These are phyloP conservation scores for Genyomyrus donnyi DNA, from an alignment of 2,113 vertebrate species.

Conservation along the genomic window DNA sequence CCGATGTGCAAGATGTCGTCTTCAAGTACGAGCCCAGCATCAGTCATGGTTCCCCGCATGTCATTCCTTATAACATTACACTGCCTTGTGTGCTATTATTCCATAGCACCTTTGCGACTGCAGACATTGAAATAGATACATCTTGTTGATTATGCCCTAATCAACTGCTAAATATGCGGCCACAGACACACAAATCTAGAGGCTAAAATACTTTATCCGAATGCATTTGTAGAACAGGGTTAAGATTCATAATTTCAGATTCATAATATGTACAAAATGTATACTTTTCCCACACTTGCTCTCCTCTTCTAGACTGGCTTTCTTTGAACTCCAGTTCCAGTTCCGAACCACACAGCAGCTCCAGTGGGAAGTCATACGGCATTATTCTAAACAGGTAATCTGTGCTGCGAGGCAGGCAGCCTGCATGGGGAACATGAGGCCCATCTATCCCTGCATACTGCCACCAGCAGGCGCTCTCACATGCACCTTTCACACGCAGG, in stretches of 20 bases:
- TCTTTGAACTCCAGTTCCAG: conserved; percentile 80
- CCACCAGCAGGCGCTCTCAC: background rate
- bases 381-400: conserved; percentile 90
- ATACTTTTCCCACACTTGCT: background rate
- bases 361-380: conserved; percentile 75
- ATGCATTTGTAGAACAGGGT: background rate
- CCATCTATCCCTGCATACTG: background rate
- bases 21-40: conserved; percentile 71
- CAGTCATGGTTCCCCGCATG: background rate
- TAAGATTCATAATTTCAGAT: background rate
- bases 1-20: conserved; percentile 85
- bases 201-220: background rate
- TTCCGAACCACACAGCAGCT: conserved; percentile 82
- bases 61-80: background rate
- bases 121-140: background rate
- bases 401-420: background rate
- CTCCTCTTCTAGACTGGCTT: conserved; percentile 66
- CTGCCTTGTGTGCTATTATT: background rate
- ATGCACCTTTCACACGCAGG: background rate
- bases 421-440: background rate
- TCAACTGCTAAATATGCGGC: background rate
- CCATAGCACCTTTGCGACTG: background rate
- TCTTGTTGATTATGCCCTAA: background rate
- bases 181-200: background rate
- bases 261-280: background rate